Percentiles rank a stretch among this genome's conserved stretches.
Conservation (phyloP, 2,113 vertebrate genomes). For the Engraulis encrasicolus region DNA sequence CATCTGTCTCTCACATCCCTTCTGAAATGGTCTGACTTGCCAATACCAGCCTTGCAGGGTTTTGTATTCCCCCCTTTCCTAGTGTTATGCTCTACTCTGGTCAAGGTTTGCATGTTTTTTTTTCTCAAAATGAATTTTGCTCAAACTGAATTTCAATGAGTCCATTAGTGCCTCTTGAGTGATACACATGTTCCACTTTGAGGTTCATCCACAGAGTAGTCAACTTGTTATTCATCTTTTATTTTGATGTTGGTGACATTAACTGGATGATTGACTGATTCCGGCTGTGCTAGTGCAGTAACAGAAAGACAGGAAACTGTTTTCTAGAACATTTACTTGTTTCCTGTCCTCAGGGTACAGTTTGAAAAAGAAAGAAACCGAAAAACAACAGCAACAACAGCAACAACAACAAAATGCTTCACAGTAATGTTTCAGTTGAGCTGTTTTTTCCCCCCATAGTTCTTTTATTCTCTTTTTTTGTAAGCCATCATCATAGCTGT, state of each 20-base stretch:
- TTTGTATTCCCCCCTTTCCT: too few species aligned
- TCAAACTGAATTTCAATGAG: not conserved
- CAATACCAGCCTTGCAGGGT: not conserved
- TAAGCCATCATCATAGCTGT: not conserved
- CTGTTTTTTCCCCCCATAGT: too few species aligned
- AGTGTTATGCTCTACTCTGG: too few species aligned
- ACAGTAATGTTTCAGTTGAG: not conserved
- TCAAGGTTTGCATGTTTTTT: not conserved
- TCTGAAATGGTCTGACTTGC: not conserved
- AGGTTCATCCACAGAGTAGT: not conserved
- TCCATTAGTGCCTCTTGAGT: not conserved
- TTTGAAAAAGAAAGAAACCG: not conserved
- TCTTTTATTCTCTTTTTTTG: not conserved
- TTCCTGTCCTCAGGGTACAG: not conserved
- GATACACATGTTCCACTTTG: not conserved
- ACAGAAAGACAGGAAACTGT: not conserved
- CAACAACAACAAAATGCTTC: not conserved
- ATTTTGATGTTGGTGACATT: not conserved
- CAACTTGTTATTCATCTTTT: not conserved
- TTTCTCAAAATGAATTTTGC: not conserved
- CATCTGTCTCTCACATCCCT: slow-evolving; percentile 27
- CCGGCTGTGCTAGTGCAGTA: not conserved
- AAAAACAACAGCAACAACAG: not conserved
- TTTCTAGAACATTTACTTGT: not conserved
- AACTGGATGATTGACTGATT: not conserved